Evolutionary conservation across 2,888 invertebrate genomes (phyloP).

Genomic region (Nymphalis c-album): DNA sequence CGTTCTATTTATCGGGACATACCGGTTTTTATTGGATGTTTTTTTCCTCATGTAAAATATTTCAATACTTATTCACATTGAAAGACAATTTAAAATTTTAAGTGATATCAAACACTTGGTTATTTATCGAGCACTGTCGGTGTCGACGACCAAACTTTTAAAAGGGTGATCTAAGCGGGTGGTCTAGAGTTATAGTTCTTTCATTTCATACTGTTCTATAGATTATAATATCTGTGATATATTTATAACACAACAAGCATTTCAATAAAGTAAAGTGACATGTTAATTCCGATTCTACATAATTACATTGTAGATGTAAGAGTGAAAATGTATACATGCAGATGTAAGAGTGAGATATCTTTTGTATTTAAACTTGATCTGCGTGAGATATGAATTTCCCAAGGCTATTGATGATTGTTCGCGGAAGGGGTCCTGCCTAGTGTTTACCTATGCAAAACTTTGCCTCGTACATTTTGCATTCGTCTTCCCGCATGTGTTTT

Average conservation of each 20-base stretch:
- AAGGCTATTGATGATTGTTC: slow-evolving; percentile 26
- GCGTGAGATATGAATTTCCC: slow-evolving; percentile 7
- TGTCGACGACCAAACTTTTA: not conserved
- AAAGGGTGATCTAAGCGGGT: not conserved
- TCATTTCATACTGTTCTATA: not conserved
- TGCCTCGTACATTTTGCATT: slow-evolving; percentile 73
- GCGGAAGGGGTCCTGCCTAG: slow-evolving; percentile 58
- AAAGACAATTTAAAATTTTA: not conserved
- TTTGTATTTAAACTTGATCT: not conserved
- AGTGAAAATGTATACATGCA: no score
- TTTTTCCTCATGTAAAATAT: not conserved
- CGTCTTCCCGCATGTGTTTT: slow-evolving; percentile 81
- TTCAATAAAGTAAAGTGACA: no score
- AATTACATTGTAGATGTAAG: no score
- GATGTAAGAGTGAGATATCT: no score
- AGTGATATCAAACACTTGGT: slow-evolving; percentile 1
- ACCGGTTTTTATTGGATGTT: not conserved
- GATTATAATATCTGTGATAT: no score
- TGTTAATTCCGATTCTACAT: no score
- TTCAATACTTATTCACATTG: not conserved
- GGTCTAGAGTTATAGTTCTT: not conserved
- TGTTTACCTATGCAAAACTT: slow-evolving; percentile 81
- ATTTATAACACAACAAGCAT: no score
- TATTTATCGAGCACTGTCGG: slow-evolving; percentile 6
- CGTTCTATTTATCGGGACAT: no score